Evolutionary conservation across 2,888 invertebrate species (phyloP).

Genomic region (Drosophila affinis): DNA sequence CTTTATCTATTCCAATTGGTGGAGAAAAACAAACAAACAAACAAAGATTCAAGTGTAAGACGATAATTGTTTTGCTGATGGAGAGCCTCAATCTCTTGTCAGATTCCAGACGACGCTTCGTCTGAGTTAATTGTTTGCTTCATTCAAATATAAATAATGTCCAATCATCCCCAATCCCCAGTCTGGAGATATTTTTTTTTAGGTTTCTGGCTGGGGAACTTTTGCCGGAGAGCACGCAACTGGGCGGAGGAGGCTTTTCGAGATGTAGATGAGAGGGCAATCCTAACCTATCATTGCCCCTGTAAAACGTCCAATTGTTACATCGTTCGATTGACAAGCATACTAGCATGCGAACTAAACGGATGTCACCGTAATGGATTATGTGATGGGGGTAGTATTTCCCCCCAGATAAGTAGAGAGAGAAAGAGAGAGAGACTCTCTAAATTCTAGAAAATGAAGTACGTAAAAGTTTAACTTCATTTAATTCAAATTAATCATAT

Average conservation of each 20-base stretch:
- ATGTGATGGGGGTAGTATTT: slow-evolving; percentile 11
- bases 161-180: slow-evolving; percentile 11
- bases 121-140: slow-evolving; percentile 36
- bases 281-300: neutral
- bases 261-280: slow-evolving; percentile 12
- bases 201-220: slow-evolving; percentile 27
- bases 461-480: slow-evolving; percentile 2
- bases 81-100: slow-evolving; percentile 34
- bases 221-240: slow-evolving; percentile 25
- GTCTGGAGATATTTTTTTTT: slow-evolving; percentile 21
- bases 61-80: slow-evolving; percentile 28
- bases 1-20: slow-evolving; percentile 22
- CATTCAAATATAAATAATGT: slow-evolving; percentile 13
- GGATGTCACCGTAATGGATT: slow-evolving; percentile 23
- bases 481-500: slow-evolving; percentile 1
- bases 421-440: no score
- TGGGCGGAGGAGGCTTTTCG: slow-evolving; percentile 9
- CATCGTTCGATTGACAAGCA: slow-evolving; percentile 30
- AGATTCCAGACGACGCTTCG: slow-evolving; percentile 32
- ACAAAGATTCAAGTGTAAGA: slow-evolving; percentile 13
- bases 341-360: slow-evolving; percentile 23
- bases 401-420: neutral
- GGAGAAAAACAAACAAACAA: slow-evolving; percentile 12
- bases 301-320: slow-evolving; percentile 1
- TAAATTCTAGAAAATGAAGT: neutral